phyloP scores from a whole-genome alignment of 30 jellyfish, hydroid and myxozoan genomes.

The Mastigias papua region DNA sequence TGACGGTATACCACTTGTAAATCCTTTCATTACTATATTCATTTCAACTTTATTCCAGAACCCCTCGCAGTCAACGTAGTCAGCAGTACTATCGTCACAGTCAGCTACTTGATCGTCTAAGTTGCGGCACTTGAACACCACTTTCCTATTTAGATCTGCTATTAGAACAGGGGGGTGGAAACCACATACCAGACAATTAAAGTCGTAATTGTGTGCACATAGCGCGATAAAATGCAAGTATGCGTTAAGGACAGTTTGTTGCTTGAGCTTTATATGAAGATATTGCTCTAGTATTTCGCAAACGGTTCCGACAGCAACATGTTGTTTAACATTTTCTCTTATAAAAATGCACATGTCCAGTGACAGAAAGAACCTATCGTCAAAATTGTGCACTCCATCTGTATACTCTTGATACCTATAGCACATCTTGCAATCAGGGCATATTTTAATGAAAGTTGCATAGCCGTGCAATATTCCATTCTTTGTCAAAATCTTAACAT shows the following conservation, averaged over 20 bases:
- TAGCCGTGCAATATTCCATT: too few species aligned
- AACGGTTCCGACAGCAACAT: background rate
- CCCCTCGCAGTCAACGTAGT: too few species aligned
- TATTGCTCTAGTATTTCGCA: background rate
- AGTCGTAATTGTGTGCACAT: constrained; percentile 4
- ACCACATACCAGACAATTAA: constrained; percentile 46
- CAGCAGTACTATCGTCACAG: background rate
- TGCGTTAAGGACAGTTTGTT: too few species aligned
- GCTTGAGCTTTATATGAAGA: background rate
- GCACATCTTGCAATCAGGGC: too few species aligned
- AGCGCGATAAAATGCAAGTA: constrained; percentile 37
- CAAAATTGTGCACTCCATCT: too few species aligned
- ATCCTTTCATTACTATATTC: constrained; percentile 22
- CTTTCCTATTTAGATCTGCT: too few species aligned
- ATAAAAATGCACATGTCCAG: constrained; percentile 10
- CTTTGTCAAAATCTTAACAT: too few species aligned
- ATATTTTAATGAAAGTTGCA: too few species aligned
- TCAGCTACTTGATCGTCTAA: constrained; percentile 18
- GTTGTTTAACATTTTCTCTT: too few species aligned
- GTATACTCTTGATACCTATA: too few species aligned
- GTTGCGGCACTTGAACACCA: constrained; percentile 32
- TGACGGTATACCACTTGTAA: background rate
- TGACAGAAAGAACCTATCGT: background rate
- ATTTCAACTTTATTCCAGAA: constrained; percentile 45
- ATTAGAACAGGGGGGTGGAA: too few species aligned